These are phyloP conservation scores for Brachyptera risi DNA, from an alignment of 2,888 invertebrate species.

Conservation along the genomic window DNA sequence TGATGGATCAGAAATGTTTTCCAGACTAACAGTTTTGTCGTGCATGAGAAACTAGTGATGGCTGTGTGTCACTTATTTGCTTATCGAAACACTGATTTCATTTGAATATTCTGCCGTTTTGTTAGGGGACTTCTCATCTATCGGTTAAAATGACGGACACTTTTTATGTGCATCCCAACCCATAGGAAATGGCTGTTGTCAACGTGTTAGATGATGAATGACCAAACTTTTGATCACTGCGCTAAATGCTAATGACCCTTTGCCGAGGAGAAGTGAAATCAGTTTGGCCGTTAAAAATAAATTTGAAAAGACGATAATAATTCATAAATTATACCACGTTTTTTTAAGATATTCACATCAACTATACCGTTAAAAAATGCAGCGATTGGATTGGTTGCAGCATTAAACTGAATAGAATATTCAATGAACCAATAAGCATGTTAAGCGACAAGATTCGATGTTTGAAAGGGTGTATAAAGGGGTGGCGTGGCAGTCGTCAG, in stretches of 20 bases:
- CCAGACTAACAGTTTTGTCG: not conserved
- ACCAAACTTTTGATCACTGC: too few species aligned
- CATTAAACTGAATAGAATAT: conserved; percentile 19
- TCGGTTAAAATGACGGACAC: too few species aligned
- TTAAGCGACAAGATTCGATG: not conserved
- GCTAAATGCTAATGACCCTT: too few species aligned
- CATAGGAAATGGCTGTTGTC: too few species aligned
- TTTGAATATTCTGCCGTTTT: too few species aligned
- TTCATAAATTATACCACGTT: not conserved
- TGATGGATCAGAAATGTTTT: not conserved
- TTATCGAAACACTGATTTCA: too few species aligned
- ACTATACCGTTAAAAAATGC: not conserved
- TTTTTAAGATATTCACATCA: not conserved
- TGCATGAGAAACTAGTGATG: not conserved
- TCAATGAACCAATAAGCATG: conserved; percentile 22
- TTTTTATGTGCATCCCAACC: too few species aligned
- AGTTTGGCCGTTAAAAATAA: not conserved
- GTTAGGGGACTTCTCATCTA: too few species aligned
- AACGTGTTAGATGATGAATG: too few species aligned
- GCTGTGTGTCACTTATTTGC: too few species aligned
- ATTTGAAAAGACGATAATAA: not conserved
- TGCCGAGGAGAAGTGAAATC: not conserved
- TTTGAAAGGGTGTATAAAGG: not conserved
- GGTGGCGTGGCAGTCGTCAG: too few species aligned
- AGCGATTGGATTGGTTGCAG: conserved; percentile 14